Conservation (phyloP, 2,888 invertebrate species). For the Hydraecia micacea region DNA sequence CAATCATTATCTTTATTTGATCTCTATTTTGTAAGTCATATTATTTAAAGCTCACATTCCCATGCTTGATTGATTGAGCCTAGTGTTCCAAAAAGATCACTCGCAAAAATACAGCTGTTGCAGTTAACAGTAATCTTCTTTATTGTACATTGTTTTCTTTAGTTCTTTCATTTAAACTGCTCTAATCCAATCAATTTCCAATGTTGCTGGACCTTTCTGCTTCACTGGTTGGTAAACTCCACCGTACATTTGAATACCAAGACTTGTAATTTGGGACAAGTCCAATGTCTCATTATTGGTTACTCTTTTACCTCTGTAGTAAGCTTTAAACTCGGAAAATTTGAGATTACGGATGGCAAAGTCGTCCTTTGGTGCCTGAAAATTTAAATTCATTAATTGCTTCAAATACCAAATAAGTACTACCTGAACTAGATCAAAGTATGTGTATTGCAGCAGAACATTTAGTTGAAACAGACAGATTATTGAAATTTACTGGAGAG, state of each 20-base stretch:
- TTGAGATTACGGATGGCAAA: conserved; percentile 89
- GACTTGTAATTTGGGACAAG: conserved; percentile 89
- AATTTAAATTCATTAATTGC: conserved; percentile 42
- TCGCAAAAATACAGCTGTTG: conserved; percentile 20
- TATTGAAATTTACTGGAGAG: background rate
- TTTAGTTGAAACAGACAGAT: no score
- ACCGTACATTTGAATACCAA: conserved; percentile 92
- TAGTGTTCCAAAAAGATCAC: background rate
- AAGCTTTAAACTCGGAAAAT: conserved; percentile 91
- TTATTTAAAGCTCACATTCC: background rate
- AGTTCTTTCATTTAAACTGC: conserved; percentile 74
- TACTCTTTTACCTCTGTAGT: conserved; percentile 90
- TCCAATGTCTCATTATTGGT: conserved; percentile 90
- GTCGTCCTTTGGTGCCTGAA: conserved; percentile 89
- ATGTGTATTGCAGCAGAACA: no score
- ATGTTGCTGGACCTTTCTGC: conserved; percentile 91
- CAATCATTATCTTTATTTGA: background rate
- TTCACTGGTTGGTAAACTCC: conserved; percentile 92
- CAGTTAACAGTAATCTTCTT: conserved; percentile 30
- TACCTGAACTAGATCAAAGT: background rate
- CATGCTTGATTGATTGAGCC: background rate
- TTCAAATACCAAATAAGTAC: background rate
- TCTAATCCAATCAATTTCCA: conserved; percentile 91
- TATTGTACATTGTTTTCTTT: conserved; percentile 29
- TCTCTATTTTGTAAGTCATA: background rate